Evolutionary conservation across 1,140 invertebrate species (phyloP), one percentile per base, ranked within the genome.

Genomic region (Ceratoteleas bidentatus): DNA sequence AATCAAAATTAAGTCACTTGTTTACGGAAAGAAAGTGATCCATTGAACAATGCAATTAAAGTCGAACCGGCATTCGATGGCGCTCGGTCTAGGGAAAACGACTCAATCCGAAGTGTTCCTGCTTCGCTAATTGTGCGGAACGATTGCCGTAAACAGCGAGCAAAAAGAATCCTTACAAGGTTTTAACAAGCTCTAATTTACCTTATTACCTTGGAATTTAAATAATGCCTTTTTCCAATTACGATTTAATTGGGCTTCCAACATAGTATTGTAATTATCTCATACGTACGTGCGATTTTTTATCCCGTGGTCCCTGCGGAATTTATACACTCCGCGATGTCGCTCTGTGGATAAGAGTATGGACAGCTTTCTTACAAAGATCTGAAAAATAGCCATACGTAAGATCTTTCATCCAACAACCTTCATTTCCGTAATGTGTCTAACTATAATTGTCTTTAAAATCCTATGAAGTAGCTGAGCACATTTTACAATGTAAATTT

Each of bases 171-270:
- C 68, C 36, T 64, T 74, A 62, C 62, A 61, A 57, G 69, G 64
- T 74, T 57, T 61, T 75, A 75, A 74, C 78, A 75, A 81, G 65
- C 15, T 57, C 78, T 75, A 81, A 81, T 81, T 75, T 65, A 75
- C 50, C 58, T 62, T 65, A 75, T 74, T 74, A 81, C 45, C 33
- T 32, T 40, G 58, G 65, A 75, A 80, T 74, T 80, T 80, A 69
- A 80, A 68, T 74, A 80, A 80, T 57, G 69, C 50, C 49, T 16
- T 68, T 64, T 80, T 69, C 77, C 70, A 80, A 74, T 80, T 74
- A 80, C 69, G 52, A 74, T 74, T 69, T 74, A 74, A 80, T 74
- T 80, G 69, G 57, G 16, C 13, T 16, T 50, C 64, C 40, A 33
- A 69, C 24, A 62, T 68, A 49, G 66, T 61, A 52, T 62, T 61